Evolutionary conservation across 92 coral and sea anemone genomes (phyloP), one percentile per base, ranked within the genome.

Genomic region (Phenganax subtilis): DNA sequence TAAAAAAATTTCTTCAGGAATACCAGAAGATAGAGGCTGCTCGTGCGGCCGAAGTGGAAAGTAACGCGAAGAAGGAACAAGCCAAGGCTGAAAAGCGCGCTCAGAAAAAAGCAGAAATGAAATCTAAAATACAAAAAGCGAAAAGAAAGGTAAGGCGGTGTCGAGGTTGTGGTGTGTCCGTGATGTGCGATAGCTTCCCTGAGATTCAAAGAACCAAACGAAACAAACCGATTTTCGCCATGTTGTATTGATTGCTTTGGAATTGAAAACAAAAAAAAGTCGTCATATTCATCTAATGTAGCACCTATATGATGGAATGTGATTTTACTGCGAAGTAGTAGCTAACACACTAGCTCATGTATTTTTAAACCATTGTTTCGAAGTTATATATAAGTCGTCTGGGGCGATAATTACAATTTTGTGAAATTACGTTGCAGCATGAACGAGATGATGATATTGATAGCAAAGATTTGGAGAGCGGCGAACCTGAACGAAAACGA

Each of bases 1-100:
- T 0, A 20, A 20, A 20, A 20, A 20, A 20, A 60, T 27, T 54
- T 37, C 59, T 60, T 15, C 84, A 90, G 93, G 93, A 87, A 67
- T 87, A 89, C 62, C 92, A 90, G 83, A 93, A 91, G 67, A 91
- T 87, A 53, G 93, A 68, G 80, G 90, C 68, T 12, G 86, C 87
- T 10, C 89, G 85, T 62, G 85, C 85, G 70, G 88, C 60, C 54
- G 89, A 86, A 56, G 91, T 81, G 47, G 89, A 88, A 75, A 85
- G 81, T 16, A 88, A 88, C 6, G 77, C 91, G 6, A 91, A 81
- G 77, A 91, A 88, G 69, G 83, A 85, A 80, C 84, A 81, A 86
- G 78, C 84, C 77, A 81, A 66, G 64, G 81, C 88, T 27, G 87
- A 90, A 54, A 85, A 88, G 83, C 89, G 89, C 76, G 82, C 83